Base-by-base conservation (phyloP, 2,797 vertebrate species). In the Anas capensis region DNA sequence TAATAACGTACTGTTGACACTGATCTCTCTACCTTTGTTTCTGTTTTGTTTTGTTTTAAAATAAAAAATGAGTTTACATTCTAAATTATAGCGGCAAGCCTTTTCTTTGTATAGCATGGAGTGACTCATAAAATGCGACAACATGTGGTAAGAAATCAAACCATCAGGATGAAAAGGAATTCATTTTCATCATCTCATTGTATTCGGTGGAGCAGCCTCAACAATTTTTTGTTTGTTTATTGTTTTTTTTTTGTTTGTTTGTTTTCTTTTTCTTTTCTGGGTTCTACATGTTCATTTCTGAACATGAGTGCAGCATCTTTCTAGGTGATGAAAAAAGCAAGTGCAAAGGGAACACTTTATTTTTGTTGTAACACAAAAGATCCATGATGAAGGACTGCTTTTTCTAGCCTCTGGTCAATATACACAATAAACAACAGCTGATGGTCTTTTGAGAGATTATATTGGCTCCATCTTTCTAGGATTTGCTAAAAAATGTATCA, bases 81-180 rank as follows among this genome's bases (percentile, higher is more conserved):
- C 31, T 89, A 82, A 94, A 93, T 89, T 27, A 89, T 34, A 51
- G 48, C 31, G 38, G 44, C 9, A 68, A 42, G 13, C 5, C n/a
- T 81, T 86, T 40, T 54, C 61, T 82, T 68, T 57, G 3, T 44
- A 27, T 20, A 31, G 14, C 4, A 12, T 10, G 8, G n/a, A 85
- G 19, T n/a, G 46, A 78, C 20, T 89, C 70, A 56, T 49, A 62
- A 89, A 92, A 85, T 34, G 33, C 21, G 83, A 49, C n/a, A 46
- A 42, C 0, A 4, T 49, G 26, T 2, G 4, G 62, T 36, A 86
- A 62, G 46, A 79, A 88, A 90, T 62, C 33, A 68, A 84, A 27
- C 34, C 57, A 80, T 42, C 17, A 26, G 31, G 48, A 92, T 65
- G 81, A 80, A 80, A 94, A 92, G 44, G 51, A 92, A 92, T 82